Base-by-base conservation (phyloP, 2,888 invertebrate genomes). In the Mactromeris polynyma region DNA sequence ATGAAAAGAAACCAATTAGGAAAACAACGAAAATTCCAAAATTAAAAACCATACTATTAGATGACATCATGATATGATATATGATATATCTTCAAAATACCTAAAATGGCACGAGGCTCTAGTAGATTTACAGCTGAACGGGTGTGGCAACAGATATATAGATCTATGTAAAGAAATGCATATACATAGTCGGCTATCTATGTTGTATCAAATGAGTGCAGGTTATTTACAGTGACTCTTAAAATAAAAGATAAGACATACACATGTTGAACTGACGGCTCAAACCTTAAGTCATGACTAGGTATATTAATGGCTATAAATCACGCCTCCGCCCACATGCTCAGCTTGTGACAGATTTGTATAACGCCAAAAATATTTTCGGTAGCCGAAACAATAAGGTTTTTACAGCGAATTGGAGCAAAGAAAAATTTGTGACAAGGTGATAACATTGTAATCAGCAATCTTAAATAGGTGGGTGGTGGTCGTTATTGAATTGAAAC, bases 401-500 rank as follows among this genome's bases (percentile, higher is more conserved):
- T 46, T 58, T 58, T 58, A 58, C 21, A 58, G 19, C 58, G 58
- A 26, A 21, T 58, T 1, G 58, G n/a, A 64, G 58, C 58, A 64
- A 4, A 9, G 46, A 4, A n/a, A 21, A 64, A 9, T 64, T 64
- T 26, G 58, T 64, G 11, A n/a, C 26, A 11, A 26, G 58, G n/a
- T 64, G 58, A 64, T 64, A 64, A 64, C 58, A 26, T 64, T 64
- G 26, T 64, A 9, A 64, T 64, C 58, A 26, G 58, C 26, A 26
- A 64, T 64, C 58, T 64, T 64, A 64, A 26, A 64, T 64, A 64
- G 58, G 58, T n/a, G 58, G n/a, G 58, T n/a, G 26, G 7, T 64
- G 4, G 58, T 6, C 26, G 3, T 64, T 64, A 26, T 64, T 64
- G 58, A 64, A 64, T 64, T 21, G 58, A 64, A 64, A 64, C 26